phyloP scores from a whole-genome alignment of 2,113 vertebrate species.

The Entelurus aequoreus region DNA sequence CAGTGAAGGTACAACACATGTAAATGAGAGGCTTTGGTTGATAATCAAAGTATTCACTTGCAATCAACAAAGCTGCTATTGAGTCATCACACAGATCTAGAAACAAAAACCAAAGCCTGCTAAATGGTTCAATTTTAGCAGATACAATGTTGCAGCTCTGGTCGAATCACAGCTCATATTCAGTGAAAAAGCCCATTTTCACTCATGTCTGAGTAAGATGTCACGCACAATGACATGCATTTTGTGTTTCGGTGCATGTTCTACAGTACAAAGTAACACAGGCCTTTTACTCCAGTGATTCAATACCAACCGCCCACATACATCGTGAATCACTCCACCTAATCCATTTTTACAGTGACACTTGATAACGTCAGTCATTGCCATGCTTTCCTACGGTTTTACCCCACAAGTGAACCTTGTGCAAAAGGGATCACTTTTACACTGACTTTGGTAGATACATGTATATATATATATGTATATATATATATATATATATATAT shows the following conservation, averaged over 20 bases:
- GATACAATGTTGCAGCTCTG: too few relatives aligned
- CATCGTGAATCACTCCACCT: slow-evolving; percentile 50
- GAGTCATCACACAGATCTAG: too few relatives aligned
- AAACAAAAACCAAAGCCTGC: too few relatives aligned
- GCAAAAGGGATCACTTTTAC: too few relatives aligned
- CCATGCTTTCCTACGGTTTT: slow-evolving; percentile 38
- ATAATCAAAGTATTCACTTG: background rate
- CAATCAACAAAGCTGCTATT: too few relatives aligned
- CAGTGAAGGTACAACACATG: slow-evolving; percentile 66
- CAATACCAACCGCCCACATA: slow-evolving; percentile 41
- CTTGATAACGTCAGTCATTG: slow-evolving; percentile 30
- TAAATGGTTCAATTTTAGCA: background rate
- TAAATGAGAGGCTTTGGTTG: slow-evolving; percentile 43
- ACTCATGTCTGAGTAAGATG: background rate
- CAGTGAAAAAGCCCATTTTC: background rate
- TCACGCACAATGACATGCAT: slow-evolving; percentile 6
- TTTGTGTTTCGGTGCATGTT: background rate
- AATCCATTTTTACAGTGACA: slow-evolving; percentile 33
- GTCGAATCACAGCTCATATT: background rate
- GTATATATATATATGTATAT: too few relatives aligned
- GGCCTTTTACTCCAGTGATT: slow-evolving; percentile 24
- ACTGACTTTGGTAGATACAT: too few relatives aligned
- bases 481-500: too few relatives aligned
- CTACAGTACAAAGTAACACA: slow-evolving; percentile 7
- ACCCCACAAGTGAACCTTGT: slow-evolving; percentile 7